Percentiles rank a stretch among this genome's conserved stretches.
Conservation (phyloP, 92 coral and sea anemone species). For the Parazoanthus swiftii region DNA sequence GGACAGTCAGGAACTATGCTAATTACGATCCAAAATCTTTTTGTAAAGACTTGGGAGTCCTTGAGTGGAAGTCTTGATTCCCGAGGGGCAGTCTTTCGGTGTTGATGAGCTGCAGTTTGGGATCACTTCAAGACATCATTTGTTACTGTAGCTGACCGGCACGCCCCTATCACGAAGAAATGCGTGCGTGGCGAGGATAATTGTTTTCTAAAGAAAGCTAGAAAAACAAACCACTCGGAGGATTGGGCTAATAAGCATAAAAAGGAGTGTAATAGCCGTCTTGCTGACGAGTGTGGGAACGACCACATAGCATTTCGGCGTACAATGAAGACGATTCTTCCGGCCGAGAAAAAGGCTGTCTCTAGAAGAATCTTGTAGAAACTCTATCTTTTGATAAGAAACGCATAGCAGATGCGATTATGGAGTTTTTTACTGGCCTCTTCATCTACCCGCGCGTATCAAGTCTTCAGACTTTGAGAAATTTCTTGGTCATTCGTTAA, state of each 20-base stretch:
- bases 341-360: neutral
- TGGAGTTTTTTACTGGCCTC: neutral
- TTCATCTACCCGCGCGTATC: neutral
- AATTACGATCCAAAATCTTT: too few relatives aligned
- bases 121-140: too few relatives aligned
- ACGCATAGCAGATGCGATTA: constrained; percentile 6
- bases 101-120: too few relatives aligned
- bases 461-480: neutral
- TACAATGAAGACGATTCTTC: constrained; percentile 39
- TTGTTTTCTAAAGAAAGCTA: too few relatives aligned
- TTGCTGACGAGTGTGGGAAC: constrained; percentile 34
- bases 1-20: too few relatives aligned
- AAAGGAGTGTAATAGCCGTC: constrained; percentile 42
- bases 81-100: too few relatives aligned
- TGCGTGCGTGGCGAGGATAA: too few relatives aligned
- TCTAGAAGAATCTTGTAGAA: neutral
- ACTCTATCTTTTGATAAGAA: constrained; percentile 22
- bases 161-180: too few relatives aligned
- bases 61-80: too few relatives aligned
- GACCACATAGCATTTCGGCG: constrained; percentile 44
- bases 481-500: too few relatives aligned
- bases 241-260: constrained; percentile 49
- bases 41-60: too few relatives aligned
- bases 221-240: neutral
- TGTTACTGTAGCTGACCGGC: too few relatives aligned